phyloP scores from a whole-genome alignment of 2,888 invertebrate species.

The Nebria salina region DNA sequence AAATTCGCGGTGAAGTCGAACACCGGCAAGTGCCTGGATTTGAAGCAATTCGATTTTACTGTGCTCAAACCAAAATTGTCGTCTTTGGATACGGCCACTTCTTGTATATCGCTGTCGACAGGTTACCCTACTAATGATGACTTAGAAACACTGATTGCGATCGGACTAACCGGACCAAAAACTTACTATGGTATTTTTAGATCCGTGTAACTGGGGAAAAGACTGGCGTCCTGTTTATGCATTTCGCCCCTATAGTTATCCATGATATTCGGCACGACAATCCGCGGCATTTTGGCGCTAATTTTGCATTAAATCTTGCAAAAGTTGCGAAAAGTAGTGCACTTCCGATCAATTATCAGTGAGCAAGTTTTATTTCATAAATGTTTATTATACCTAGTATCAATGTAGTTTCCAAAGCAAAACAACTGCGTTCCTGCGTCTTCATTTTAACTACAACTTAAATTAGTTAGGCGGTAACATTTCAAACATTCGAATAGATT shows the following conservation, averaged over 20 bases:
- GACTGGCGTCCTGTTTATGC: constrained; percentile 69
- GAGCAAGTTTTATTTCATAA: too few species aligned
- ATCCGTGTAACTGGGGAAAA: constrained; percentile 70
- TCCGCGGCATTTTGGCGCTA: too few species aligned
- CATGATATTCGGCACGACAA: neutral
- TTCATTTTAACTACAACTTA: too few species aligned
- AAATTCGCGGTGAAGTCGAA: constrained; percentile 72
- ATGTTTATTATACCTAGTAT: too few species aligned
- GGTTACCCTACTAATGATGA: constrained; percentile 66
- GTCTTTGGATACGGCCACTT: constrained; percentile 64
- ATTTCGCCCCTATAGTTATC: constrained; percentile 58
- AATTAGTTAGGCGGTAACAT: too few species aligned
- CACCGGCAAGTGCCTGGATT: constrained; percentile 71
- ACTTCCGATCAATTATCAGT: too few species aligned
- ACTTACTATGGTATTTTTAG: constrained; percentile 72
- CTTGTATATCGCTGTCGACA: constrained; percentile 71
- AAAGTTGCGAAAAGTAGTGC: too few species aligned
- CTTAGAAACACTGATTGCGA: too few species aligned
- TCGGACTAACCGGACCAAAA: constrained; percentile 24
- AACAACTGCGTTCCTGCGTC: too few species aligned
- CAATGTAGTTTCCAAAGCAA: too few species aligned
- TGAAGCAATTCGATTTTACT: constrained; percentile 71
- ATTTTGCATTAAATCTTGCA: too few species aligned
- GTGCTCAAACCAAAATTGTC: constrained; percentile 71
- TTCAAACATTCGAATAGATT: too few species aligned